phyloP scores from a whole-genome alignment of 2,888 invertebrate genomes.

The Eupeodes luniger region DNA sequence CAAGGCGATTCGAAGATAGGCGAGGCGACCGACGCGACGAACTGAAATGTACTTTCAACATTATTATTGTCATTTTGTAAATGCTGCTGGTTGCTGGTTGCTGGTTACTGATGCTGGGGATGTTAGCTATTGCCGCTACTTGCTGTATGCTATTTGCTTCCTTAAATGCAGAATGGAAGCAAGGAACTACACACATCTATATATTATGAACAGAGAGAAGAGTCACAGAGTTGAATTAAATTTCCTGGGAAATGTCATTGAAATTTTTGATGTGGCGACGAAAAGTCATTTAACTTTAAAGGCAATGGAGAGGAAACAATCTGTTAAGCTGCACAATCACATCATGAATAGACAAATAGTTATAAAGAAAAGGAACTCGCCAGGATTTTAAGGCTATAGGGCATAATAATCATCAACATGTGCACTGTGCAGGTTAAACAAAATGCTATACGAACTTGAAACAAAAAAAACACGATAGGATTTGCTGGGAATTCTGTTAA shows the following conservation, averaged over 20 bases:
- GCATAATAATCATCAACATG: neutral
- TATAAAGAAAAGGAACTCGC: neutral
- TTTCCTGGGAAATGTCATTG: constrained; percentile 52
- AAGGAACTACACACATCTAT: neutral
- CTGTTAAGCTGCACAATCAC: neutral
- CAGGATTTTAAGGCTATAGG: neutral
- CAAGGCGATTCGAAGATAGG: neutral
- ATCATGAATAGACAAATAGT: constrained; percentile 13
- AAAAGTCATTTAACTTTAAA: constrained; percentile 38
- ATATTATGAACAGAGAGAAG: neutral
- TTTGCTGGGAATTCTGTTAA: too few species aligned
- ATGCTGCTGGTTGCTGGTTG: constrained; percentile 10
- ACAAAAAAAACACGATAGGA: too few species aligned
- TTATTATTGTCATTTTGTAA: constrained; percentile 58
- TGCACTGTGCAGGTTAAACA: too few species aligned
- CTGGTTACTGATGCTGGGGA: neutral
- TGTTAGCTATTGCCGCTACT: neutral
- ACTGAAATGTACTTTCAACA: constrained; percentile 62
- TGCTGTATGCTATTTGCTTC: constrained; percentile 12
- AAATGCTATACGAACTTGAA: too few species aligned
- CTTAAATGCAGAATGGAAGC: constrained; percentile 7
- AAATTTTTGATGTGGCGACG: constrained; percentile 48
- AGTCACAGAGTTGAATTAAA: constrained; percentile 51
- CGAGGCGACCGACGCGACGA: constrained; percentile 6
- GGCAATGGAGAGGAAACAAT: constrained; percentile 37